phyloP scores from a whole-genome alignment of 2,888 invertebrate species.

The Agrotis exclamationis region DNA sequence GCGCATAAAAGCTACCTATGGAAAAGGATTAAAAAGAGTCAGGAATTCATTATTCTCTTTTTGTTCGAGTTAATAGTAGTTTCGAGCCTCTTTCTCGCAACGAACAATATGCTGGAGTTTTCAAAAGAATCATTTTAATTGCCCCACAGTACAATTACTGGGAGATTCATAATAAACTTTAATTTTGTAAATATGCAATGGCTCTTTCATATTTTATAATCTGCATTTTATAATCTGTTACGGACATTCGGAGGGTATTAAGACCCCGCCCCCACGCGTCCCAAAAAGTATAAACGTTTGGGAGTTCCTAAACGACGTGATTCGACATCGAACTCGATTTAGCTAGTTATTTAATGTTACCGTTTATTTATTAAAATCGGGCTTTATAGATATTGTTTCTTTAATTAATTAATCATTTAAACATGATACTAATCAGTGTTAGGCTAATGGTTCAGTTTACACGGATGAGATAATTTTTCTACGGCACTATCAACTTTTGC shows the following conservation, averaged over 20 bases:
- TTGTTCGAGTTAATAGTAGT: conserved; percentile 72
- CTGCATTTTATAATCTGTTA: conserved; percentile 51
- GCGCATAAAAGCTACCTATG: conserved; percentile 66
- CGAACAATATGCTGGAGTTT: conserved; percentile 58
- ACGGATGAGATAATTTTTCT: neutral
- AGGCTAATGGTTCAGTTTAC: too few relatives aligned
- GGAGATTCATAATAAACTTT: conserved; percentile 37
- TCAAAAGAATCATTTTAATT: conserved; percentile 62
- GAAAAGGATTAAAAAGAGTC: conserved; percentile 72
- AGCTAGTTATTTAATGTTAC: conserved; percentile 23
- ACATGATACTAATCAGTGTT: too few relatives aligned
- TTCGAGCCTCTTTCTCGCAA: conserved; percentile 63
- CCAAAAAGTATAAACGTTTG: conserved; percentile 42
- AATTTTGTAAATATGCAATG: conserved; percentile 36
- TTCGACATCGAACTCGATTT: conserved; percentile 24
- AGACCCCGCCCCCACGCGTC: conserved; percentile 26
- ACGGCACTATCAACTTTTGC: conserved; percentile 2
- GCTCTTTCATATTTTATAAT: conserved; percentile 41
- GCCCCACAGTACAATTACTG: conserved; percentile 43
- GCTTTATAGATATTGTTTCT: neutral
- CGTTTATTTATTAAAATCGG: conserved; percentile 27
- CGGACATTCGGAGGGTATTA: conserved; percentile 46
- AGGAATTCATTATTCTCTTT: conserved; percentile 74
- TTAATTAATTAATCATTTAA: neutral
- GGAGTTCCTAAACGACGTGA: conserved; percentile 42